A percentile compares a stretch with the other conserved stretches of the same genome.
Conservation (phyloP, 2,888 invertebrate species). For the Lepidocyrtoides sp. region DNA sequence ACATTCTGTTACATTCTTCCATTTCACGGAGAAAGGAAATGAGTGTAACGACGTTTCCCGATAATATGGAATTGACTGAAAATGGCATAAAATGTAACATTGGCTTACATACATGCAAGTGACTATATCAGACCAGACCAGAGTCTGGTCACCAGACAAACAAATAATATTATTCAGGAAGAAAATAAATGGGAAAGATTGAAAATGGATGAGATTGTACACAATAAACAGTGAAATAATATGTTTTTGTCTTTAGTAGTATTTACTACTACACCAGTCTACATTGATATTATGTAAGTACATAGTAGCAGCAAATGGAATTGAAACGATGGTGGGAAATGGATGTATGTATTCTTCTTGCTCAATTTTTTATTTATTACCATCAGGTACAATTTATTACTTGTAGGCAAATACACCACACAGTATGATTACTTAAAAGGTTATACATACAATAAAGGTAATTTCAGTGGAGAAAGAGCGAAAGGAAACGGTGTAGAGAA, state of each 20-base stretch:
- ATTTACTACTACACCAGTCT: too few relatives aligned
- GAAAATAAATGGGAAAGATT: neutral
- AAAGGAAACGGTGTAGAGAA: conserved; percentile 6
- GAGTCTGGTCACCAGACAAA: neutral
- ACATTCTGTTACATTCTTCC: conserved; percentile 2
- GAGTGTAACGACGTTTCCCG: neutral
- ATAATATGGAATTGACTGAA: neutral
- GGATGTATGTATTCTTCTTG: neutral
- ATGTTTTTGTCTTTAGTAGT: too few relatives aligned
- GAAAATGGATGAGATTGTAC: too few relatives aligned
- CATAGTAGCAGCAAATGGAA: neutral
- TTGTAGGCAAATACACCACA: neutral
- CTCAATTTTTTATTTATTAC: conserved; percentile 15
- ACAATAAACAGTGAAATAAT: too few relatives aligned
- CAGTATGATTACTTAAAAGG: neutral
- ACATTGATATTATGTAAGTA: neutral
- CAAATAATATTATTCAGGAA: neutral
- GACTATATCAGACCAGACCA: neutral
- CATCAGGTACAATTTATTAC: neutral
- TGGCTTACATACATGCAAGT: neutral
- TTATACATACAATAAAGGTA: conserved; percentile 27
- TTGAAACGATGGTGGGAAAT: neutral
- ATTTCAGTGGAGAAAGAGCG: conserved; percentile 21
- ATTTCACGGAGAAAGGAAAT: conserved; percentile 14
- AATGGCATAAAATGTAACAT: conserved; percentile 23